phyloP scores from a whole-genome alignment of 2,113 vertebrate species.

The Sprattus sprattus region DNA sequence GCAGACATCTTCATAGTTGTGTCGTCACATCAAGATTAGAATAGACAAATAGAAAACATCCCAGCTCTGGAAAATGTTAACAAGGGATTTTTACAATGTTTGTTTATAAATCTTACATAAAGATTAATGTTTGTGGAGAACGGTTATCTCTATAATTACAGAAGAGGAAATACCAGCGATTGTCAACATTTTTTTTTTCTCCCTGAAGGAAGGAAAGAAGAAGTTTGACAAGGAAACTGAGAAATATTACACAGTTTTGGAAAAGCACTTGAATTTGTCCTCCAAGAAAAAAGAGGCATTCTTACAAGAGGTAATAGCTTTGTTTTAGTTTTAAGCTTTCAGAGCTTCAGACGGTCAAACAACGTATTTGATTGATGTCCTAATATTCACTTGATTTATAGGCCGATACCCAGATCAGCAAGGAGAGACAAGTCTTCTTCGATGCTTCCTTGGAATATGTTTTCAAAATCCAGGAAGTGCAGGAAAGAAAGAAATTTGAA shows the following conservation, averaged over 20 bases:
- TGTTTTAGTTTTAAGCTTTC: neutral
- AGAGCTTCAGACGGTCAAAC: neutral
- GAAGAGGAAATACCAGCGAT: constrained; percentile 45
- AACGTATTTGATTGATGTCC: neutral
- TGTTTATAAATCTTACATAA: constrained; percentile 40
- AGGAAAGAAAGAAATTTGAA: constrained; percentile 98
- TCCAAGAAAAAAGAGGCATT: constrained; percentile 96
- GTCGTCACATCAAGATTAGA: constrained; percentile 20
- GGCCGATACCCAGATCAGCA: constrained; percentile 92
- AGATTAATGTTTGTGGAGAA: constrained; percentile 31
- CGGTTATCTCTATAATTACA: constrained; percentile 50
- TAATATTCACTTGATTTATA: constrained; percentile 55
- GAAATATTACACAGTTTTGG: constrained; percentile 93
- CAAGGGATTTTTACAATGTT: constrained; percentile 38
- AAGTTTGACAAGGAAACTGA: constrained; percentile 99
- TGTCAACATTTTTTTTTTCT: constrained; percentile 37
- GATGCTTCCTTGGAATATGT: constrained; percentile 95
- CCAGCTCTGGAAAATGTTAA: constrained; percentile 28
- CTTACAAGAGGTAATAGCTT: constrained; percentile 84
- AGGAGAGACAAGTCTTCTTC: constrained; percentile 93
- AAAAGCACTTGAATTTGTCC: constrained; percentile 95
- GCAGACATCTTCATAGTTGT: neutral
- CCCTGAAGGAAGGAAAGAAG: constrained; percentile 91
- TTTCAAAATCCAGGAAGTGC: constrained; percentile 98
- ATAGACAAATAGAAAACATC: constrained; percentile 26